Percentiles rank a stretch among this genome's conserved stretches.
Conservation (phyloP, 1,140 invertebrate species). For the Bombus fervidus region DNA sequence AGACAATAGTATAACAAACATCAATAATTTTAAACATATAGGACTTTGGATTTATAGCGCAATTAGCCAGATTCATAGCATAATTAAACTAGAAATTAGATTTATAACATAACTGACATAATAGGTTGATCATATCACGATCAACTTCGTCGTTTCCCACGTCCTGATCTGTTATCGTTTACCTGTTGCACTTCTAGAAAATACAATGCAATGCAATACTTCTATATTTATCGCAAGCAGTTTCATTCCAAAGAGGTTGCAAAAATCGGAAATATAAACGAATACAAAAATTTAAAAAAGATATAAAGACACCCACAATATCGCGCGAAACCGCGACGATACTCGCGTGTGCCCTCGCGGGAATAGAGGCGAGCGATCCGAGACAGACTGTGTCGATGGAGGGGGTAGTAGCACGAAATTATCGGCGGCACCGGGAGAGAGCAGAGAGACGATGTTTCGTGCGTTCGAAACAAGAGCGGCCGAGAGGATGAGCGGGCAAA, state of each 20-base stretch:
- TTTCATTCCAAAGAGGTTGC: background rate
- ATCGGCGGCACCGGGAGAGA: constrained; percentile 58
- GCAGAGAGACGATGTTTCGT: constrained; percentile 48
- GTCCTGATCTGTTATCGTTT: too few species aligned
- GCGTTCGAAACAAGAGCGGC: constrained; percentile 45
- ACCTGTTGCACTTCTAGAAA: background rate
- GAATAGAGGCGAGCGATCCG: constrained; percentile 2
- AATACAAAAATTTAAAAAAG: too few species aligned
- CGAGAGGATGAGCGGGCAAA: constrained; percentile 58
- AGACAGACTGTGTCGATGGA: constrained; percentile 8
- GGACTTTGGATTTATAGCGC: background rate
- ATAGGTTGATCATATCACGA: too few species aligned
- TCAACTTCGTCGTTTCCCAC: background rate
- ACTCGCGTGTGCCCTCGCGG: constrained; percentile 3
- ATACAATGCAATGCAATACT: background rate
- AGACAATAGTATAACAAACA: background rate
- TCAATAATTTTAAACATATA: background rate
- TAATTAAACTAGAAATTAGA: too few species aligned
- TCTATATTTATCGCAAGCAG: background rate
- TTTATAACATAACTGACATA: too few species aligned
- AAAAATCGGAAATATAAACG: background rate
- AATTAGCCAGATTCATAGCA: too few species aligned
- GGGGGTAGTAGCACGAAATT: constrained; percentile 69
- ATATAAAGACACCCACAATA: background rate
- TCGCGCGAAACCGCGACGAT: background rate